These are phyloP conservation scores for Drosophila orena DNA, from an alignment of 1,140 invertebrate genomes.

Conservation along the genomic window DNA sequence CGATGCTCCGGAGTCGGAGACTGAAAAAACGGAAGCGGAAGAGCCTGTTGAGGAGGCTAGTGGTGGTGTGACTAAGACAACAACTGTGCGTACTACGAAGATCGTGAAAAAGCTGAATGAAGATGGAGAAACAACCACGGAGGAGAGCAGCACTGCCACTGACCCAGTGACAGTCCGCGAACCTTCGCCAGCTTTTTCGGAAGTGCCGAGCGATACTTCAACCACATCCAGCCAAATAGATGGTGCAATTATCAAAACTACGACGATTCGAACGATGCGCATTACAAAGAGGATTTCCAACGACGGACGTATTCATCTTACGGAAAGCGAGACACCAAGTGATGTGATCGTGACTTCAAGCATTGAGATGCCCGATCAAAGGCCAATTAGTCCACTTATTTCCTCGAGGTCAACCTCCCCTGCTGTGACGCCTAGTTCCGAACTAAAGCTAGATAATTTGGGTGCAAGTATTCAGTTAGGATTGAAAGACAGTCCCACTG, in stretches of 20 bases:
- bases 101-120: slow-evolving; percentile 71
- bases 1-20: slow-evolving; percentile 4
- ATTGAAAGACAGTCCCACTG: slow-evolving; percentile 51
- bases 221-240: slow-evolving; percentile 79
- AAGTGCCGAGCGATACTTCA: slow-evolving; percentile 72
- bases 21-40: not conserved
- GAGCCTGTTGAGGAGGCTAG: slow-evolving; percentile 24
- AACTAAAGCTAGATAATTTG: slow-evolving; percentile 36
- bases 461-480: slow-evolving; percentile 57
- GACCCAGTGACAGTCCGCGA: slow-evolving; percentile 69
- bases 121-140: slow-evolving; percentile 70
- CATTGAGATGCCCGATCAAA: slow-evolving; percentile 80
- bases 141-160: slow-evolving; percentile 63
- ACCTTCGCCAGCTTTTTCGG: slow-evolving; percentile 63
- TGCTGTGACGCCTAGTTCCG: slow-evolving; percentile 50
- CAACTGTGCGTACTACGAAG: slow-evolving; percentile 77
- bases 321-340: slow-evolving; percentile 68
- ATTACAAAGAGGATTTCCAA: slow-evolving; percentile 78
- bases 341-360: slow-evolving; percentile 78
- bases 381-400: slow-evolving; percentile 58
- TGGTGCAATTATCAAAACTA: slow-evolving; percentile 82
- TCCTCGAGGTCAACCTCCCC: slow-evolving; percentile 43
- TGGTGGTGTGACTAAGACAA: slow-evolving; percentile 78
- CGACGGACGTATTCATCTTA: slow-evolving; percentile 77
- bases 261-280: slow-evolving; percentile 80